Conservation (phyloP, 2,797 vertebrate species). For the Eospalax fontanierii region DNA sequence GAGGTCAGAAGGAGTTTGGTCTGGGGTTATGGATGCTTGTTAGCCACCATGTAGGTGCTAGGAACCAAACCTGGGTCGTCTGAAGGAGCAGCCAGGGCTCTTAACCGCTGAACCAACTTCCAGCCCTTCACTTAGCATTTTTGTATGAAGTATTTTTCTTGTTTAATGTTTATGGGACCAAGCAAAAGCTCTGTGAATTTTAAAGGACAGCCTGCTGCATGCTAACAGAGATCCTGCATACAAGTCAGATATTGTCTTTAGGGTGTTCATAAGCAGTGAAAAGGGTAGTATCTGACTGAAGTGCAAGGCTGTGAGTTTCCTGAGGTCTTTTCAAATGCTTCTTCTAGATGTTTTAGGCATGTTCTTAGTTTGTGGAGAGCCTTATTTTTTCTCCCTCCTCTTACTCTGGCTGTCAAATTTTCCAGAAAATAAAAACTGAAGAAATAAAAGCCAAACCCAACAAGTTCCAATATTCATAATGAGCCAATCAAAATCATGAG, state of each 20-base stretch:
- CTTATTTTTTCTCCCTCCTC: background rate
- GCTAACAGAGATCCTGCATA: background rate
- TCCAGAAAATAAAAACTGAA: background rate
- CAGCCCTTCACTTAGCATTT: background rate
- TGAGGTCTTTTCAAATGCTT: background rate
- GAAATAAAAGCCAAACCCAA: background rate
- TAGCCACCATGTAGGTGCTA: background rate
- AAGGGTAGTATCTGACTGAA: background rate
- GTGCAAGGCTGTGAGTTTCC: background rate
- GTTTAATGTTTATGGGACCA: constrained; percentile 53
- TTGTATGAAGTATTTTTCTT: constrained; percentile 30
- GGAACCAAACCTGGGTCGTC: background rate
- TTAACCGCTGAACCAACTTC: background rate
- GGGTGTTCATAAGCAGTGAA: constrained; percentile 65
- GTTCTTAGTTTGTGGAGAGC: fast-evolving
- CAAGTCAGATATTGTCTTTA: constrained; percentile 46
- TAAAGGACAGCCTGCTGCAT: background rate
- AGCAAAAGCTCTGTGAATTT: constrained; percentile 25
- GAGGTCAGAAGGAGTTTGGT: background rate
- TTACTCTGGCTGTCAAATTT: background rate
- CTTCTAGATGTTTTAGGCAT: background rate
- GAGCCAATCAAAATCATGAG: background rate
- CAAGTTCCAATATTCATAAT: background rate
- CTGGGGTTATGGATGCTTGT: background rate
- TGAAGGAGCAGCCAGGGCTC: background rate